Evolutionary conservation across 2,888 invertebrate species (phyloP).

Genomic region (Microctonus aethiopoides): DNA sequence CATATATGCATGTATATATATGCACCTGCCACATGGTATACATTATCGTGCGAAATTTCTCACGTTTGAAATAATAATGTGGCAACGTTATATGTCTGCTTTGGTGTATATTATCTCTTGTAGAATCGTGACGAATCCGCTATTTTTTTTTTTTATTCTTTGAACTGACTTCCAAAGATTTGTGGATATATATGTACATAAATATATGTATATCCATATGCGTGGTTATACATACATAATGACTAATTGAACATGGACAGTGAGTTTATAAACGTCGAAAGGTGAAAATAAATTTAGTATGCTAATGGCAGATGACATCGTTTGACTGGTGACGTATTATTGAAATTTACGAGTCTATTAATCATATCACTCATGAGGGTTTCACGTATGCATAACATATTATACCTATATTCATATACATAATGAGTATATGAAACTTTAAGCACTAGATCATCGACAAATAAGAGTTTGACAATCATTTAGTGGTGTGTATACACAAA

Average conservation of each 20-base stretch:
- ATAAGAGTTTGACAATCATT: slow-evolving; percentile 1
- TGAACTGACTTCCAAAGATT: not conserved
- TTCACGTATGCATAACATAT: slow-evolving; percentile 12
- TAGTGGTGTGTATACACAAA: not conserved
- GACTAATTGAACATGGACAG: slow-evolving; percentile 6
- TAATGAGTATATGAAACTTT: slow-evolving; percentile 19
- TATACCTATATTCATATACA: no score
- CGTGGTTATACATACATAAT: not conserved
- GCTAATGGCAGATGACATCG: slow-evolving; percentile 29
- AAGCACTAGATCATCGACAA: not conserved
- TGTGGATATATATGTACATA: no score
- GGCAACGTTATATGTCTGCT: slow-evolving; percentile 14
- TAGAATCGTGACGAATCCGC: slow-evolving; percentile 35
- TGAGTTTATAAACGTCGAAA: not conserved
- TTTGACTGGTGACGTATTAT: slow-evolving; percentile 28
- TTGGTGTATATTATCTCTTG: slow-evolving; percentile 26
- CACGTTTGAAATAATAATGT: slow-evolving; percentile 32
- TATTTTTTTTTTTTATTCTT: slow-evolving; percentile 13
- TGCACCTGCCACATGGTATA: not conserved
- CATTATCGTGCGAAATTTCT: slow-evolving; percentile 35
- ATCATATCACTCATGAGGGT: slow-evolving; percentile 31
- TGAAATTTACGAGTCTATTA: slow-evolving; percentile 27
- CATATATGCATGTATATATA: not conserved
- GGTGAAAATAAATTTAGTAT: slow-evolving; percentile 24
- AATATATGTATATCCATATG: not conserved